These are phyloP conservation scores for Peromyscus eremicus DNA, from an alignment of 2,797 vertebrate genomes.

Conservation along the genomic window DNA sequence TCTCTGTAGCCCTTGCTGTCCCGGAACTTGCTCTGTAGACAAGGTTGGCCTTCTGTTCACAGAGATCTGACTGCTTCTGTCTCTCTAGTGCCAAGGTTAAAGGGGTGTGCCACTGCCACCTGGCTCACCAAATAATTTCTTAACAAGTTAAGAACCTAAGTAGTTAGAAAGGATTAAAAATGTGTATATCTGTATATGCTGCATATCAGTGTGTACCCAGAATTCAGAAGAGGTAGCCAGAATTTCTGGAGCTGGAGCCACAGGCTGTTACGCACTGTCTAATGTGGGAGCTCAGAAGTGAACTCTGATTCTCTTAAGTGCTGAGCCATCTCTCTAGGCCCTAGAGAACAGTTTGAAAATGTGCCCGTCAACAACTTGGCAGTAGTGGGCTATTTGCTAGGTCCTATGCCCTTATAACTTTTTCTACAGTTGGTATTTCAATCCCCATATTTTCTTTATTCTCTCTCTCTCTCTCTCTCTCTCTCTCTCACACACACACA, in stretches of 20 bases:
- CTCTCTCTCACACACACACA: too few relatives aligned
- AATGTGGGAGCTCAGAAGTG: background rate
- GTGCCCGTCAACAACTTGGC: background rate
- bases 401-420: background rate
- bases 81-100: background rate
- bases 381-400: background rate
- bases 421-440: background rate
- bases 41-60: background rate
- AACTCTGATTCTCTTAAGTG: background rate
- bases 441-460: background rate
- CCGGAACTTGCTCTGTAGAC: background rate
- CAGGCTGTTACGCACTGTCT: background rate
- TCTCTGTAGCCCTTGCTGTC: background rate
- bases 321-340: background rate
- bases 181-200: background rate
- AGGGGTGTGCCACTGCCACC: background rate
- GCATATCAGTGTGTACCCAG: background rate
- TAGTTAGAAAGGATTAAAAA: background rate
- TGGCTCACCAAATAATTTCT: background rate
- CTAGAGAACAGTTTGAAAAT: background rate
- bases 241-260: background rate
- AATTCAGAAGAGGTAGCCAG: background rate
- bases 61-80: background rate
- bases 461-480: too few relatives aligned
- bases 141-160: background rate